These are phyloP conservation scores for Macrosoma leucophasiata DNA, from an alignment of 2,888 invertebrate genomes.

Conservation along the genomic window DNA sequence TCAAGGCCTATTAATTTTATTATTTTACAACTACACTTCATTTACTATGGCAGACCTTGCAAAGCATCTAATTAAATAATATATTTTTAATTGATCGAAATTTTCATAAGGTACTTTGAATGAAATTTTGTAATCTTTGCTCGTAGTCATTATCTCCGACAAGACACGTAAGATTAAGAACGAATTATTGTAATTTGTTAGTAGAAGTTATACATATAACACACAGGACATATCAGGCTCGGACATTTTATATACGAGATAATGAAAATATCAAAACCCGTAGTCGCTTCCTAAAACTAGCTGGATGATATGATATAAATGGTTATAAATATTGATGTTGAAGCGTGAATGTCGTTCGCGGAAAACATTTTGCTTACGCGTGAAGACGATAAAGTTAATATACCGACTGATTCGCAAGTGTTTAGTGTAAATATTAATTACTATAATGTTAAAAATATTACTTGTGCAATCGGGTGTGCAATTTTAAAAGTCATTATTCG, in stretches of 20 bases:
- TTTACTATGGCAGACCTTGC: too few species aligned
- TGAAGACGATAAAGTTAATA: slow-evolving; percentile 37
- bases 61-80: too few species aligned
- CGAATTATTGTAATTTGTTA: neutral
- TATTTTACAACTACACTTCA: too few species aligned
- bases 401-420: slow-evolving; percentile 69
- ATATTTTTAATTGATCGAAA: too few species aligned
- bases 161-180: too few species aligned
- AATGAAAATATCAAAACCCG: slow-evolving; percentile 31
- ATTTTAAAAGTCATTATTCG: slow-evolving; percentile 30
- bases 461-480: slow-evolving; percentile 53
- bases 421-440: slow-evolving; percentile 70
- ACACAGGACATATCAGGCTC: slow-evolving; percentile 41
- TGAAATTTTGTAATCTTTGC: too few species aligned
- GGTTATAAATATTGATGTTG: too few species aligned
- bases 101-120: too few species aligned
- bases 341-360: slow-evolving; percentile 20
- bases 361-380: slow-evolving; percentile 37
- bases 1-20: too few species aligned
- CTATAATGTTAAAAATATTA: slow-evolving; percentile 46
- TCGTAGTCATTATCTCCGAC: too few species aligned
- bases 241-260: too few species aligned
- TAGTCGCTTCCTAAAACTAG: slow-evolving; percentile 40
- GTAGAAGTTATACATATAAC: slow-evolving; percentile 3
- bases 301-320: slow-evolving; percentile 13